These are phyloP conservation scores for Lophotis ruficrista DNA, from an alignment of 2,113 vertebrate species.

Conservation along the genomic window DNA sequence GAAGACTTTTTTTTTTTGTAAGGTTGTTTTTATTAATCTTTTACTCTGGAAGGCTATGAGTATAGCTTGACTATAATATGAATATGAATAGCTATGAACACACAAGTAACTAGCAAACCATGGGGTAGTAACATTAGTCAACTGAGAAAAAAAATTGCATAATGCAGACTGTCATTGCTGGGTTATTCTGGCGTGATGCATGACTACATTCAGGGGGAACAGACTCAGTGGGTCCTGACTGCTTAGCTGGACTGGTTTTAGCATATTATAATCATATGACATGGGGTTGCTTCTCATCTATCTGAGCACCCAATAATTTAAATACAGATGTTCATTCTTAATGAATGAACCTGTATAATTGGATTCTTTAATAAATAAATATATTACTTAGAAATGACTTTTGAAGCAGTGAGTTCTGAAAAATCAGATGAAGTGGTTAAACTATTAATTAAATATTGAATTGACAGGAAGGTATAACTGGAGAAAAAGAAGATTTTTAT, in stretches of 20 bases:
- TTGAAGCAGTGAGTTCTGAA: not conserved
- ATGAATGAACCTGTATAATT: not conserved
- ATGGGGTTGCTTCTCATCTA: not conserved
- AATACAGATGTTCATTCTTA: not conserved
- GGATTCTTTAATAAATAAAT: not conserved
- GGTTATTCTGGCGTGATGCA: not conserved
- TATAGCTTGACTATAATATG: not conserved
- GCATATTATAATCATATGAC: not conserved
- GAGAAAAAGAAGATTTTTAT: not conserved
- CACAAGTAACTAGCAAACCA: not conserved
- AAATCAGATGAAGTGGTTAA: not conserved
- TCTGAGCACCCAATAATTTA: not conserved
- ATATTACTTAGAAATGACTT: not conserved
- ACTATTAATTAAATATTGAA: not conserved
- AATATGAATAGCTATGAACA: not conserved
- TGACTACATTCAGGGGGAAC: not conserved
- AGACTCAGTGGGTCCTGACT: not conserved
- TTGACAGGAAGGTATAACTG: not conserved
- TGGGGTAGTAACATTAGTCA: not conserved
- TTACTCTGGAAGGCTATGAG: not conserved
- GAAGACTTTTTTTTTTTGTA: not conserved
- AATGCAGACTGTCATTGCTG: not conserved
- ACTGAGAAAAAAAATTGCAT: not conserved
- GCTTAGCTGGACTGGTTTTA: not conserved
- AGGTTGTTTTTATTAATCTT: not conserved